Evolutionary conservation across 2,888 invertebrate genomes (phyloP).

Genomic region (Drosophila maculinotata): DNA sequence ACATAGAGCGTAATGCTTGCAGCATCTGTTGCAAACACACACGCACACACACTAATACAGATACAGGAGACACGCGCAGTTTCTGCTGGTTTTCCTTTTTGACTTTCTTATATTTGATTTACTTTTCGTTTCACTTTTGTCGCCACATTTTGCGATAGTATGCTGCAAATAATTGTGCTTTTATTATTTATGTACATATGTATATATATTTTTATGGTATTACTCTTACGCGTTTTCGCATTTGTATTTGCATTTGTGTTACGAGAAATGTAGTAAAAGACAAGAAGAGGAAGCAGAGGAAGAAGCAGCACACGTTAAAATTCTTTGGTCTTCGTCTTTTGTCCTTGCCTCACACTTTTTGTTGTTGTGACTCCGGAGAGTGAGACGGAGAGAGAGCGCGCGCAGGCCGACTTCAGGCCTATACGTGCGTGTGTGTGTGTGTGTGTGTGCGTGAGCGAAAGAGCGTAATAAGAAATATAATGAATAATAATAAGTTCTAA

Average conservation of each 20-base stretch:
- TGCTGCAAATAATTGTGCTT: constrained; percentile 53
- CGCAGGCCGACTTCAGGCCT: constrained; percentile 27
- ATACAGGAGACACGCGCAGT: constrained; percentile 61
- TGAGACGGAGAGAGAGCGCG: constrained; percentile 28
- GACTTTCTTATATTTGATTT: constrained; percentile 20
- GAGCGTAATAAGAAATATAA: constrained; percentile 63
- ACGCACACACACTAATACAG: constrained; percentile 25
- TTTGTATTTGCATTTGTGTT: constrained; percentile 21
- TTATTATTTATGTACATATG: no score
- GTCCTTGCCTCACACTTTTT: constrained; percentile 22
- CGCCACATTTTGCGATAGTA: constrained; percentile 70
- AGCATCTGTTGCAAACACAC: constrained; percentile 57
- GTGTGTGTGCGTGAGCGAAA: constrained; percentile 20
- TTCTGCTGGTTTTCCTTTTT: constrained; percentile 46
- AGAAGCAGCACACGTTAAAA: constrained; percentile 40
- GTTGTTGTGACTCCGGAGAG: constrained; percentile 35
- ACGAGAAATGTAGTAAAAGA: constrained; percentile 34
- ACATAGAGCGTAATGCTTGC: constrained; percentile 41
- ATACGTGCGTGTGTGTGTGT: constrained; percentile 10
- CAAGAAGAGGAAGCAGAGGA: constrained; percentile 8
- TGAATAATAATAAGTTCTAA: constrained; percentile 80
- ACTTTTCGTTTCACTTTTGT: constrained; percentile 30
- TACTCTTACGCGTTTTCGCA: constrained; percentile 23
- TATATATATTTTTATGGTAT: not conserved
- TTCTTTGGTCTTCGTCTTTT: constrained; percentile 27